Percentiles rank a stretch among this genome's conserved stretches.
Evolutionary conservation across 2,113 vertebrate species (phyloP).

Genomic region (Haemorhous mexicanus): DNA sequence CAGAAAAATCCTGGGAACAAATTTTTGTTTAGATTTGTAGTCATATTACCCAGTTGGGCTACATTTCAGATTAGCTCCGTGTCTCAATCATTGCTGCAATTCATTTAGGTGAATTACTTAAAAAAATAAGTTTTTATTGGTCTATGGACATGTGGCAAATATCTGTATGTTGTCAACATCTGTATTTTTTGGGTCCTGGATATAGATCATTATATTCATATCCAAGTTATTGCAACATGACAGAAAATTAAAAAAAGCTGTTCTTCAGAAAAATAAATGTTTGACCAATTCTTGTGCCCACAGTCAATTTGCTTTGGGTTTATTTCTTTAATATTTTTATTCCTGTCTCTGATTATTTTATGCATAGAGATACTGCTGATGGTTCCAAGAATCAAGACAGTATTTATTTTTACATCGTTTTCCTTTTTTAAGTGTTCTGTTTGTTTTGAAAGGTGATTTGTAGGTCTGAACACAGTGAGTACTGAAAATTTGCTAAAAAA

Average conservation of each 20-base stretch:
- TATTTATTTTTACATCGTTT: not conserved
- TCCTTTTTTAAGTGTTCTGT: not conserved
- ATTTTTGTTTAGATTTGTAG: not conserved
- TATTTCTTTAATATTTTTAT: not conserved
- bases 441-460: not conserved
- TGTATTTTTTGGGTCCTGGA: not conserved
- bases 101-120: not conserved
- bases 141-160: not conserved
- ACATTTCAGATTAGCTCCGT: not conserved
- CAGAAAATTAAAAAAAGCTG: slow-evolving; percentile 51
- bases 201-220: not conserved
- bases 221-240: slow-evolving; percentile 49
- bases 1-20: not conserved
- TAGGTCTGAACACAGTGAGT: not conserved
- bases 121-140: not conserved
- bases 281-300: not conserved
- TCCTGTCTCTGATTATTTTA: slow-evolving; percentile 11
- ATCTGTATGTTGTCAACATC: not conserved
- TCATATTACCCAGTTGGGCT: not conserved
- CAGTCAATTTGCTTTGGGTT: slow-evolving; percentile 1
- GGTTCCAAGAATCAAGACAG: not conserved
- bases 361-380: not conserved
- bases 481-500: not conserved
- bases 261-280: slow-evolving; percentile 23
- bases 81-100: not conserved